Evolutionary conservation across 2,888 invertebrate species (phyloP).

Genomic region (Bombylius discolor): DNA sequence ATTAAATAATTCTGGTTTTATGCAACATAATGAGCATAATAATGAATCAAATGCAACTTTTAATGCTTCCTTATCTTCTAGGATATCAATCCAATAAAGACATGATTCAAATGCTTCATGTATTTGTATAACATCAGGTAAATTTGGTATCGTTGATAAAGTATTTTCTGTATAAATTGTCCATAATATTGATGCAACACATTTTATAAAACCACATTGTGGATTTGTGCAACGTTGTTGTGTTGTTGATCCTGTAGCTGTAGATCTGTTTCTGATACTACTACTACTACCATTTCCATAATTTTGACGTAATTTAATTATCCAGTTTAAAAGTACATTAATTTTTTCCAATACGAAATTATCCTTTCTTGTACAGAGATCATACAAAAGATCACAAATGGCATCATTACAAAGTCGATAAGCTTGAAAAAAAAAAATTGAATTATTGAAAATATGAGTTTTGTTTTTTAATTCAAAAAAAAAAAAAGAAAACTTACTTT

Average conservation of each 20-base stretch:
- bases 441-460: background rate
- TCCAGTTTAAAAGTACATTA: conserved; percentile 59
- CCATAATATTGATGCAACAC: conserved; percentile 72
- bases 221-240: conserved; percentile 31
- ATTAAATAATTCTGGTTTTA: conserved; percentile 64
- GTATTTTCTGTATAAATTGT: conserved; percentile 50
- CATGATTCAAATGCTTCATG: conserved; percentile 63
- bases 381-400: conserved; percentile 69
- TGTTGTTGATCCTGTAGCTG: conserved; percentile 3
- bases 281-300: conserved; percentile 20
- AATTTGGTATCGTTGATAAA: conserved; percentile 38
- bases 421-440: conserved; percentile 18
- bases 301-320: conserved; percentile 35
- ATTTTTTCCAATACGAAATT: conserved; percentile 45
- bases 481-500: conserved; percentile 23
- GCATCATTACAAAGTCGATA: conserved; percentile 39
- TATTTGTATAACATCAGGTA: conserved; percentile 51
- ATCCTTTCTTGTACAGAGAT: conserved; percentile 52
- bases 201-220: conserved; percentile 48
- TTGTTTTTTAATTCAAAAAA: background rate
- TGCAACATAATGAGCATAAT: conserved; percentile 74
- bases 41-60: conserved; percentile 78
- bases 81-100: conserved; percentile 61
- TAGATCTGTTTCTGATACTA: no score
- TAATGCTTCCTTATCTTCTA: conserved; percentile 55